Evolutionary conservation across 2,797 vertebrate species (phyloP), one percentile per base, ranked within the genome.

Genomic region (Artibeus lituratus): DNA sequence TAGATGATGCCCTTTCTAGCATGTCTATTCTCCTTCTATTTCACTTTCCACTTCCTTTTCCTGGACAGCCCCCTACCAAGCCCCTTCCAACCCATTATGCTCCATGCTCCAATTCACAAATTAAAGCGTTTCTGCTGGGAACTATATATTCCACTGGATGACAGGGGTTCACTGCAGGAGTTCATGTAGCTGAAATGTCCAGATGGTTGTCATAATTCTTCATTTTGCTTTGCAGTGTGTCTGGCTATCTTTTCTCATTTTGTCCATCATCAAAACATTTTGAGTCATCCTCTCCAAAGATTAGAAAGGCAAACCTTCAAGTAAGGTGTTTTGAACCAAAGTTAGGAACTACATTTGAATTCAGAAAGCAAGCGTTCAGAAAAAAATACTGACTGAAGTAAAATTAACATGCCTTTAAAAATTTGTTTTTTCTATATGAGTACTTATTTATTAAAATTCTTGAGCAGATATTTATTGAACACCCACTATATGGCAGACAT

Each of bases 191-290:
- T 90, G 82, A 95, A 76, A 37, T 80, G 67, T 49, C 85, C 94
- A 95, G 87, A 69, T 92, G 85, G 86, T 83, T 82, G 37, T 80
- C 87, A 70, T 90, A 87, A 94, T 82, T 94, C 83, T 96, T 97
- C 87, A 81, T 83, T 84, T 93, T 77, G n/a, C 42, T 93, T 87
- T 86, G 89, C 59, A 32, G 73, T 44, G 18, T 72, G 59, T 29
- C 55, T 82, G 70, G 44, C 29, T 82, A 57, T 57, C 89, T 35
- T 51, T 73, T 92, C 76, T 96, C 83, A 69, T 94, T 94, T 87
- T 69, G 87, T 78, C 62, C 39, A 82, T 94, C 69, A 90, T 86
- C 62, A 82, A 78, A 91, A 92, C 24, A 42, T 67, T 44, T 72
- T 59, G 39, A 95, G 51, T 70, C 59, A 78, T 87, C n/a, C 49